These are phyloP conservation scores for Peromyscus leucopus DNA, from an alignment of 2,113 vertebrate genomes.

Conservation along the genomic window DNA sequence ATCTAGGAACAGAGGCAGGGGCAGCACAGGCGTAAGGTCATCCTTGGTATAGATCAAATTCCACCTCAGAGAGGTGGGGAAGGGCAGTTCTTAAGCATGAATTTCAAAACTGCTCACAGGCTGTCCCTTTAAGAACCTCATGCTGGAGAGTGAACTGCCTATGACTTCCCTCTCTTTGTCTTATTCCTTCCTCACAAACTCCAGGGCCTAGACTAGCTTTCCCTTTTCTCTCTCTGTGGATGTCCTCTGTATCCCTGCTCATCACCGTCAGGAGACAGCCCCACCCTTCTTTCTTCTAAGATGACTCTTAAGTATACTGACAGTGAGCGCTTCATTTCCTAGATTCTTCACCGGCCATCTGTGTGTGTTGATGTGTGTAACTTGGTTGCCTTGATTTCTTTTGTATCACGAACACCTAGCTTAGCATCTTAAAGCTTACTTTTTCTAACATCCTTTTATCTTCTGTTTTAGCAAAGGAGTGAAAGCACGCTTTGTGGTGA, in stretches of 20 bases:
- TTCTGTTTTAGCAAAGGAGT: conserved; percentile 91
- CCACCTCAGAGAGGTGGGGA: background rate
- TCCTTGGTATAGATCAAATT: background rate
- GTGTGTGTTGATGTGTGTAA: background rate
- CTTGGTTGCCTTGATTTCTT: background rate
- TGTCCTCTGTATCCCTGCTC: background rate
- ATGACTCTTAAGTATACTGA: background rate
- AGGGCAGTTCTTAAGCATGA: background rate
- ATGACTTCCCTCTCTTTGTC: background rate
- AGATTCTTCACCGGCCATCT: background rate
- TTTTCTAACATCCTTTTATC: conserved; percentile 38
- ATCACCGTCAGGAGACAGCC: background rate
- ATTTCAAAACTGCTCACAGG: background rate
- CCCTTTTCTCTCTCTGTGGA: fast-evolving
- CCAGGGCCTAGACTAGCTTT: background rate
- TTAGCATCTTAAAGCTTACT: background rate
- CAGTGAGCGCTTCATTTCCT: background rate
- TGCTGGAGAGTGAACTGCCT: background rate
- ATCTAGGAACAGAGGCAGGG: background rate
- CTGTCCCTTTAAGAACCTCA: background rate
- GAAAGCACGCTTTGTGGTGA: conserved; percentile 95
- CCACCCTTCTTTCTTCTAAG: background rate
- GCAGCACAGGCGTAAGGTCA: no score
- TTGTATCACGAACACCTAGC: background rate
- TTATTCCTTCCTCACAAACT: background rate